phyloP scores from a whole-genome alignment of 2,797 vertebrate species.

The Catamblyrhynchus diadema region DNA sequence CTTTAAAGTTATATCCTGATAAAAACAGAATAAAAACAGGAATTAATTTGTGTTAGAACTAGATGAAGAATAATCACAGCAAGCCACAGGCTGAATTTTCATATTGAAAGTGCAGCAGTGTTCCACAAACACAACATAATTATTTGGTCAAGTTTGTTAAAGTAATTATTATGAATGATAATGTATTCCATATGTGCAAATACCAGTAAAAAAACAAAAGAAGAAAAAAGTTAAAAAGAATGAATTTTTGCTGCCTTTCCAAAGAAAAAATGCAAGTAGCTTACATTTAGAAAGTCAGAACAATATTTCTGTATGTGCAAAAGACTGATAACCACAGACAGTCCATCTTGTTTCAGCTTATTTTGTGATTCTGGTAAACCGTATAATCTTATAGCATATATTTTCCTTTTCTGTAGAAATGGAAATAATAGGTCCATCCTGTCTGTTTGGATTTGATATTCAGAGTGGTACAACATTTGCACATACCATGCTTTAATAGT shows the following conservation, averaged over 20 bases:
- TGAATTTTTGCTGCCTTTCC: neutral
- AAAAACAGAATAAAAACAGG: neutral
- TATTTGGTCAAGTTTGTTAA: neutral
- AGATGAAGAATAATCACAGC: neutral
- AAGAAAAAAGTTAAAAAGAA: neutral
- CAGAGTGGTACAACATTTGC: neutral
- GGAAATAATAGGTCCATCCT: neutral
- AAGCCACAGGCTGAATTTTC: neutral
- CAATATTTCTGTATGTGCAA: neutral
- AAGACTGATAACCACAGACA: neutral
- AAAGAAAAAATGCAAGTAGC: neutral
- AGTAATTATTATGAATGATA: neutral
- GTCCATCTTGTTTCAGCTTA: neutral
- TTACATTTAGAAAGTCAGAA: neutral
- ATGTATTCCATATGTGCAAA: neutral
- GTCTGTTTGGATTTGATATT: neutral
- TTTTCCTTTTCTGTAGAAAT: neutral
- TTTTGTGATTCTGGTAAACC: neutral
- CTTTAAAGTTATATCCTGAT: neutral
- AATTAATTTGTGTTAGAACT: neutral
- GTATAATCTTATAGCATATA: neutral
- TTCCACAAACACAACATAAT: neutral
- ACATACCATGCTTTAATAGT: accelerated
- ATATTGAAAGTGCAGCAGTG: neutral
- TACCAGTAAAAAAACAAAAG: neutral